Evolutionary conservation across 2,113 vertebrate genomes (phyloP).

Genomic region (Ondatra zibethicus): DNA sequence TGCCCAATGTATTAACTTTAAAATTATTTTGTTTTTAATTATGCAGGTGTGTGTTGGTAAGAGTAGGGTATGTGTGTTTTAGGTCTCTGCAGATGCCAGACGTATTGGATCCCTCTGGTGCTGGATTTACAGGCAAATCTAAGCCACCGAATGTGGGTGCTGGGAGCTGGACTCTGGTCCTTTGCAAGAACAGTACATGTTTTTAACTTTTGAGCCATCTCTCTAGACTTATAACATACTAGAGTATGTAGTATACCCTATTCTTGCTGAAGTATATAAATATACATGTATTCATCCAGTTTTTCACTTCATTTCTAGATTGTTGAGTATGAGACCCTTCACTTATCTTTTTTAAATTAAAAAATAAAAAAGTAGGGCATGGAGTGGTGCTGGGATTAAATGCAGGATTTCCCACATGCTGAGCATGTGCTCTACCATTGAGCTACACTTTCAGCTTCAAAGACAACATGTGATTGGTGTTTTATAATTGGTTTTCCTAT

Average conservation of each 20-base stretch:
- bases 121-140: neutral
- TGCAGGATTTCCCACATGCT: neutral
- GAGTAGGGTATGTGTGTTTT: neutral
- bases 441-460: neutral
- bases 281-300: neutral
- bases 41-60: neutral
- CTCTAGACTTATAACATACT: neutral
- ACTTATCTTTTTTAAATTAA: neutral
- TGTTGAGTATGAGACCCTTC: slow-evolving; percentile 19
- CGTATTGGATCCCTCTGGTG: neutral
- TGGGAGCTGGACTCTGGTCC: neutral
- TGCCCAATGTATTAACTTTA: neutral
- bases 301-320: neutral
- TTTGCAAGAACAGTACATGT: neutral
- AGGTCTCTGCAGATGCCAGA: neutral
- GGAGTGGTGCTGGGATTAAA: neutral
- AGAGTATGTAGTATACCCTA: neutral
- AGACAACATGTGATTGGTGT: neutral
- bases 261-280: neutral
- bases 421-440: neutral
- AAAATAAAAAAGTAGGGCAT: neutral
- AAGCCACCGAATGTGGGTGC: neutral
- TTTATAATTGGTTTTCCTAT: neutral
- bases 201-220: neutral
- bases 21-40: neutral